Percentiles rank a stretch among this genome's conserved stretches.
These are phyloP conservation scores for Nerophis ophidion DNA, from an alignment of 2,113 vertebrate genomes.

Conservation along the genomic window DNA sequence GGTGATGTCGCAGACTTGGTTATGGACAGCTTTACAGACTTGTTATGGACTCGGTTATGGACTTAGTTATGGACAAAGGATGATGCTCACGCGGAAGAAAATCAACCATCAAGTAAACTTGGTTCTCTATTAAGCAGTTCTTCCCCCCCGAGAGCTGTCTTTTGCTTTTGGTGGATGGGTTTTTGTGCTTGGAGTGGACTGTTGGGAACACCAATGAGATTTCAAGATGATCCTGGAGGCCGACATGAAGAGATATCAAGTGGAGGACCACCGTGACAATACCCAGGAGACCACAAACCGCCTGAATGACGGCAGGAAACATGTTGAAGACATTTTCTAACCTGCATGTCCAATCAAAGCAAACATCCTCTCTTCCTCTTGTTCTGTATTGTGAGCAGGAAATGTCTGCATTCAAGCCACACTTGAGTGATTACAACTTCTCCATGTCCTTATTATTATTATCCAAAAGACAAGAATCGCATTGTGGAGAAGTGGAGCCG, in stretches of 20 bases:
- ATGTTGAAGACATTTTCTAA: constrained; percentile 14
- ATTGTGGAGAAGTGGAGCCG: no score
- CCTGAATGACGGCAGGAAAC: constrained; percentile 3
- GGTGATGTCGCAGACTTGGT: no score
- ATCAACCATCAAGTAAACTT: constrained; percentile 31
- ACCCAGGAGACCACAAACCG: constrained; percentile 9
- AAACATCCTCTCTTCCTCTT: not conserved
- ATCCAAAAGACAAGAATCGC: no score
- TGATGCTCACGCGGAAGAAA: constrained; percentile 35
- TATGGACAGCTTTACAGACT: constrained; percentile 31
- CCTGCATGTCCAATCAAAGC: not conserved
- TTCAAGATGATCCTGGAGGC: constrained; percentile 13
- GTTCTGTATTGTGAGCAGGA: not conserved
- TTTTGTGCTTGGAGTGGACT: constrained; percentile 18
- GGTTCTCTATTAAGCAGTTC: constrained; percentile 14
- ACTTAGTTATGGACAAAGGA: constrained; percentile 1
- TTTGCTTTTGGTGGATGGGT: constrained; percentile 18
- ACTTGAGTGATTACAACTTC: not conserved
- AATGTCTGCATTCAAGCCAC: not conserved
- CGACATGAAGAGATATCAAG: constrained; percentile 6
- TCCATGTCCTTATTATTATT: constrained; percentile 4
- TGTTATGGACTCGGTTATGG: constrained; percentile 41
- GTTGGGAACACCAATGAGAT: constrained; percentile 22
- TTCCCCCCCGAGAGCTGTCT: constrained; percentile 26
- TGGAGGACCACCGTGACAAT: constrained; percentile 19